Percentiles rank a stretch among this genome's conserved stretches.
Conservation (phyloP, 1,140 invertebrate genomes). For the Forficula auricularia region DNA sequence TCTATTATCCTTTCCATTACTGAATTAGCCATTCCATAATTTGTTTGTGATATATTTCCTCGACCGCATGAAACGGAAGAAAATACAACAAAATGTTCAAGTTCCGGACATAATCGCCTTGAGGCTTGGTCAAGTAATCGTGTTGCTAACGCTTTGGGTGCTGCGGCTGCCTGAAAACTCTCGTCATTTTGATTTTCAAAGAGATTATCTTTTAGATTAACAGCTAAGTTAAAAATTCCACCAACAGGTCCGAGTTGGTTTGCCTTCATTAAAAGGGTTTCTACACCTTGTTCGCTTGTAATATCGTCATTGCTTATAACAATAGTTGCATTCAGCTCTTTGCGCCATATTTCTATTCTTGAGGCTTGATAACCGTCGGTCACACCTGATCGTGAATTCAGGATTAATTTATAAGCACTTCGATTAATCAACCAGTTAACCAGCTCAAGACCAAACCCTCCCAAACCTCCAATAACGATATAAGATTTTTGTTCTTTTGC, state of each 20-base stretch:
- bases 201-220: slow-evolving; percentile 33
- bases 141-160: slow-evolving; percentile 36
- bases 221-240: slow-evolving; percentile 39
- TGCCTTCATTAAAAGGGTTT: slow-evolving; percentile 37
- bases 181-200: slow-evolving; percentile 39
- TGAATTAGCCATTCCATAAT: slow-evolving; percentile 16
- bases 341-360: slow-evolving; percentile 27
- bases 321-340: slow-evolving; percentile 31
- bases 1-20: slow-evolving; percentile 18
- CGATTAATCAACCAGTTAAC: slow-evolving; percentile 68
- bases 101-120: slow-evolving; percentile 27
- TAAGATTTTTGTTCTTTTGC: background rate
- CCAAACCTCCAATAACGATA: slow-evolving; percentile 50
- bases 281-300: slow-evolving; percentile 28
- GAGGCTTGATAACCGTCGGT: slow-evolving; percentile 25
- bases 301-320: slow-evolving; percentile 29
- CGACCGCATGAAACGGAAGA: slow-evolving; percentile 14
- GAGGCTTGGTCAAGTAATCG: slow-evolving; percentile 32
- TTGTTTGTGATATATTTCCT: slow-evolving; percentile 16
- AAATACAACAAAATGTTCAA: slow-evolving; percentile 19
- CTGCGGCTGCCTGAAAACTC: slow-evolving; percentile 25
- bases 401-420: slow-evolving; percentile 32
- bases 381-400: slow-evolving; percentile 36
- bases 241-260: slow-evolving; percentile 33
- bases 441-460: slow-evolving; percentile 82